These are phyloP conservation scores for Lasioglossum morio DNA, from an alignment of 2,888 invertebrate genomes.

Conservation along the genomic window DNA sequence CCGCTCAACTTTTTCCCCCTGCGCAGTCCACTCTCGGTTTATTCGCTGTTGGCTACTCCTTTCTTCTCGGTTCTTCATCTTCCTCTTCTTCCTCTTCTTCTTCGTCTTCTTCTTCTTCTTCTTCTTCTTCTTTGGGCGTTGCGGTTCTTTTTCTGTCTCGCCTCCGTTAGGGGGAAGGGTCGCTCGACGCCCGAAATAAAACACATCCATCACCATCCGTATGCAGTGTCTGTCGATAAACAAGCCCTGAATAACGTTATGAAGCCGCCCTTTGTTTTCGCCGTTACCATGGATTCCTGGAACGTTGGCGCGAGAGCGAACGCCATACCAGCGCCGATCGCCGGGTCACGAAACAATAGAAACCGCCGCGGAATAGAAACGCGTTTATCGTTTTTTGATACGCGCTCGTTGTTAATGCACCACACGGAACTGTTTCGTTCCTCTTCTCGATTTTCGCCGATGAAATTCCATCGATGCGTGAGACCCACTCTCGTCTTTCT, in stretches of 20 bases:
- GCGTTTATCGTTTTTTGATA: constrained; percentile 45
- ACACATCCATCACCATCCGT: constrained; percentile 76
- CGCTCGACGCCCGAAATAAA: constrained; percentile 68
- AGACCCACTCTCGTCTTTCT: background rate
- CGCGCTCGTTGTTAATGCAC: constrained; percentile 24
- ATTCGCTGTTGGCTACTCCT: constrained; percentile 24
- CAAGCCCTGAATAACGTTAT: constrained; percentile 68
- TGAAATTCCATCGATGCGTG: constrained; percentile 9
- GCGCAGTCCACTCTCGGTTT: constrained; percentile 26
- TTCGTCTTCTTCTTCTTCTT: constrained; percentile 3
- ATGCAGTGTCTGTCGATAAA: constrained; percentile 69
- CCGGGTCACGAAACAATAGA: constrained; percentile 29
- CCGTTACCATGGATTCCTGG: constrained; percentile 24
- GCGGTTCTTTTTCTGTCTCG: constrained; percentile 17
- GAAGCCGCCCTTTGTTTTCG: constrained; percentile 46
- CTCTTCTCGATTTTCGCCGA: constrained; percentile 4
- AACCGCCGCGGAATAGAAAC: constrained; percentile 21
- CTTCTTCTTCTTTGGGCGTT: background rate
- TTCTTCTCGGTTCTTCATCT: constrained; percentile 3
- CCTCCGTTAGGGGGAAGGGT: constrained; percentile 16
- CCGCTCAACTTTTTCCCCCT: constrained; percentile 59
- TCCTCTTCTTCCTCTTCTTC: background rate
- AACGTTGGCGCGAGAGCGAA: background rate
- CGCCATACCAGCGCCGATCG: background rate
- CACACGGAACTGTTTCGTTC: constrained; percentile 3